phyloP scores from a whole-genome alignment of 2,113 vertebrate genomes.

The Halcyon malimbica region DNA sequence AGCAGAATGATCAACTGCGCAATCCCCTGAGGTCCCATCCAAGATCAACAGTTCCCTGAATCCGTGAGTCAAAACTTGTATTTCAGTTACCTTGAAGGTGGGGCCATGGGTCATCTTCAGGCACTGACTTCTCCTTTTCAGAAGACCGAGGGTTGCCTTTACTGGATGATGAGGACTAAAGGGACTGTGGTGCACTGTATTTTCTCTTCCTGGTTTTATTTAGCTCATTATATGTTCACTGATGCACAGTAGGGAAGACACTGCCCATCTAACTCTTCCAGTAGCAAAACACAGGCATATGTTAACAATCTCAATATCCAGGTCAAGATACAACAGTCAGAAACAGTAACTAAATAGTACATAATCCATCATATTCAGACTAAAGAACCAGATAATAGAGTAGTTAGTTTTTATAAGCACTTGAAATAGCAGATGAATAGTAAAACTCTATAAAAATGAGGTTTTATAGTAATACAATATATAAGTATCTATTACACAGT shows the following conservation, averaged over 20 bases:
- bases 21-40: background rate
- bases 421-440: constrained; percentile 10
- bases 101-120: background rate
- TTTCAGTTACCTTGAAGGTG: background rate
- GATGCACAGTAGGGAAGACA: background rate
- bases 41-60: background rate
- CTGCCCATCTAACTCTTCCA: background rate
- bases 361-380: background rate
- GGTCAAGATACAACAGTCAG: background rate
- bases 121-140: background rate
- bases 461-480: constrained; percentile 21
- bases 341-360: background rate
- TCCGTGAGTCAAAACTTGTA: background rate
- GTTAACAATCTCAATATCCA: background rate
- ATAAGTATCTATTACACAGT: background rate
- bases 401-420: constrained; percentile 29
- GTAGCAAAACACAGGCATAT: background rate
- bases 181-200: background rate
- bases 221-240: background rate
- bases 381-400: background rate
- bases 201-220: background rate
- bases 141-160: background rate
- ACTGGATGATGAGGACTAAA: background rate
- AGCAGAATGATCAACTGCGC: background rate
- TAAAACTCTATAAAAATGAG: constrained; percentile 18